Evolutionary conservation across 2,888 invertebrate genomes (phyloP), one percentile per base, ranked within the genome.

Genomic region (Pherbina coryleti): DNA sequence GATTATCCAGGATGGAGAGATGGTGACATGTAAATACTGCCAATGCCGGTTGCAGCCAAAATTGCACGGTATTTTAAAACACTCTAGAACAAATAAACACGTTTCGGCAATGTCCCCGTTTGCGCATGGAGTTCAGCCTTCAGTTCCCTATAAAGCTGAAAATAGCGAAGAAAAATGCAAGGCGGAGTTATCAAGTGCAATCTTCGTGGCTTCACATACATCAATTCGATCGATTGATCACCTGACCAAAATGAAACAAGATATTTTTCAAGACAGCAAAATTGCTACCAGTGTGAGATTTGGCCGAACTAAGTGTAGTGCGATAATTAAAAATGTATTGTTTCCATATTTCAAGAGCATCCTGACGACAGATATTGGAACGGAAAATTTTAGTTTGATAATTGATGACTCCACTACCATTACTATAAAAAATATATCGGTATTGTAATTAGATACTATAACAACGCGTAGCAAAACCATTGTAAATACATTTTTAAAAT

Each of bases 351-450:
- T 66, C 64, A 60, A 76, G 71, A 25, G 49, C 9, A 17, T 71
- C 11, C 17, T 76, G 5, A n/a, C 31, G 70, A 17, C 49, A 17
- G 64, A 76, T 62, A 71, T 76, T 51, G 25, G 64, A 14, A 31
- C 22, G 51, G 8, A 64, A 51, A n/a, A 31, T 28, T 62, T 57
- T 44, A 76, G 76, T 57, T 14, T 77, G 31, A 74, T 77, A 49
- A 79, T 75, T 44, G 71, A 77, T n/a, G 75, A 75, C 19, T 79
- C 77, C n/a, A 79, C 72, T 66, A 77, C 77, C 28, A 79, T 79
- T 25, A 75, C 22, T 72, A 37, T 79, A 75, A 37, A 77, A 77
- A 77, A n/a, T 79, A 79, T 55, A 51, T 79, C 8, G 67, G 78
- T n/a, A 67, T 78, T 28, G 78, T 75, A 19, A 75, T 75, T 71